Evolutionary conservation across 1,140 invertebrate genomes (phyloP), one percentile per base, ranked within the genome.

Genomic region (Drosophila orena): DNA sequence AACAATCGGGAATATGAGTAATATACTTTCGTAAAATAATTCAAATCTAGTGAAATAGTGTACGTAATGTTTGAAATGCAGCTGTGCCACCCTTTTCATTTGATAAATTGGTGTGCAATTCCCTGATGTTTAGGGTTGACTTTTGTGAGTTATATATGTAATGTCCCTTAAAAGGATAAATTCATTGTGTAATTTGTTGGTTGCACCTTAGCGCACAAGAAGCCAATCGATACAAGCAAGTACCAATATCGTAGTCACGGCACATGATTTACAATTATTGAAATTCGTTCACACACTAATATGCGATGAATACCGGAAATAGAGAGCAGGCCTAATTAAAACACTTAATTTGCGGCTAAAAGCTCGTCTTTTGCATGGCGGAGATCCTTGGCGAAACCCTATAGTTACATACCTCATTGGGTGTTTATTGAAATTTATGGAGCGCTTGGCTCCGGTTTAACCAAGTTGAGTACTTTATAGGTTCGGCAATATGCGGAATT

Each of bases 351-450:
- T 47, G 35, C 37, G 58, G 69, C 62, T 61, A 66, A 79, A 58
- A 62, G 58, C 70, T 30, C 34, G 54, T 11, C 49, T 52, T 50
- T 34, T 15, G 24, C 47, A 34, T 5, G n/a, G n/a, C 3, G 6
- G n/a, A 34, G n/a, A 8, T 50, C 27, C 47, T 50, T 34, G 22
- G 47, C 8, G 24, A 38, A 37, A 14, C 15, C 20, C 10, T 24
- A 24, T 49, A 30, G 43, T 24, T 43, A 38, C 30, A 30, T 30
- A 10, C 83, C 78, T 88, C 78, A 88, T 88, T 76, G 61, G 56
- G 75, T 81, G 60, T 64, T 88, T 86, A 88, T 86, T 86, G 70
- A 79, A 71, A 86, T 86, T 86, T 88, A 86, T 81, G 74, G 76
- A 71, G 55, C 42, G 17, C 14, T 43, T 34, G 49, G 37, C 64